Percentiles rank a stretch among this genome's conserved stretches.
Conservation (phyloP, 92 coral and sea anemone species). For the Porites evermanni region DNA sequence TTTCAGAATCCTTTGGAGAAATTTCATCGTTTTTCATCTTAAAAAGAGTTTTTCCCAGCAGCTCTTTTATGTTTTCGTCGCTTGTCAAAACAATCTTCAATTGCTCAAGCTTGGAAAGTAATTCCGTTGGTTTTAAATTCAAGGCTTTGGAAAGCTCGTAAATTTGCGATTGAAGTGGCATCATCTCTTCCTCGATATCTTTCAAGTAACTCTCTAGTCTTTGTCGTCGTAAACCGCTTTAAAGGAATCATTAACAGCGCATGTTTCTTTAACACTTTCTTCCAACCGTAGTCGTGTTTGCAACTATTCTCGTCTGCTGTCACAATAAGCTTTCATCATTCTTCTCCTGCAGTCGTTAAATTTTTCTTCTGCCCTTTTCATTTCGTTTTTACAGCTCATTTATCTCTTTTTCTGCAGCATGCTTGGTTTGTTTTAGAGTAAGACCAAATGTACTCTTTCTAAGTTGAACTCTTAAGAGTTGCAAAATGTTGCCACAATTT, state of each 20-base stretch:
- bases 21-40: slow-evolving; percentile 7
- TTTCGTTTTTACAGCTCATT: not conserved
- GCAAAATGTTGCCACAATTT: not conserved
- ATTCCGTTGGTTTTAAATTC: slow-evolving; percentile 36
- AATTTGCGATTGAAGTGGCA: slow-evolving; percentile 5
- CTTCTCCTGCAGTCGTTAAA: slow-evolving; percentile 1
- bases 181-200: not conserved
- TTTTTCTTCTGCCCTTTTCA: not conserved
- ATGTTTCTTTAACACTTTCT: slow-evolving; percentile 25
- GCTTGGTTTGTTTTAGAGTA: not conserved
- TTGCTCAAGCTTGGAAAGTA: slow-evolving; percentile 13
- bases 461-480: slow-evolving; percentile 7
- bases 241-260: slow-evolving; percentile 15
- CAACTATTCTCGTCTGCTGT: slow-evolving; percentile 6
- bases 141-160: slow-evolving; percentile 29
- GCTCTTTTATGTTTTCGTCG: not conserved
- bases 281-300: slow-evolving; percentile 15
- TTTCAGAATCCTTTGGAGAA: not conserved
- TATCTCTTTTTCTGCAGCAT: slow-evolving; percentile 23
- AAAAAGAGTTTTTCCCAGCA: not conserved
- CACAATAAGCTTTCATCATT: not conserved
- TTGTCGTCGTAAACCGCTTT: slow-evolving; percentile 24
- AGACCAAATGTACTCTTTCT: slow-evolving; percentile 14
- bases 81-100: slow-evolving; percentile 1
- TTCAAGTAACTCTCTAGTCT: slow-evolving; percentile 12